Evolutionary conservation across 2,797 vertebrate genomes (phyloP).

Genomic region (Lagodon rhomboides): DNA sequence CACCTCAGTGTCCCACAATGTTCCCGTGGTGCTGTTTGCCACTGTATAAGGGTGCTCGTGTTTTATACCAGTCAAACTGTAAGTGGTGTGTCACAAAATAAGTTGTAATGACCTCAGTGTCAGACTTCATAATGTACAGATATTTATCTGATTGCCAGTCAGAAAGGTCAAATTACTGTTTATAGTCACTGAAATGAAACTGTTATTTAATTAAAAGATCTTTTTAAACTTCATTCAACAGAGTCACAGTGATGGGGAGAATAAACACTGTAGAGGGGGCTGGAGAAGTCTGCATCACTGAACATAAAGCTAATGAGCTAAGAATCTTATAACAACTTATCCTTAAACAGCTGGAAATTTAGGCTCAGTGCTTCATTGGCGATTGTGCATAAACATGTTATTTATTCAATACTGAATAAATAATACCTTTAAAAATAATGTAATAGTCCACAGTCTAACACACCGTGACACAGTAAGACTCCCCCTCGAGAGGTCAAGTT

Average conservation of each 20-base stretch:
- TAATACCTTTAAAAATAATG: too few relatives aligned
- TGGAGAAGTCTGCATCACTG: too few relatives aligned
- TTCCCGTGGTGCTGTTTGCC: slow-evolving; percentile 23
- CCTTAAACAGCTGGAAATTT: too few relatives aligned
- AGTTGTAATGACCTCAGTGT: slow-evolving; percentile 9
- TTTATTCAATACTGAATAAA: too few relatives aligned
- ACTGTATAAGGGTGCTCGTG: slow-evolving; percentile 17
- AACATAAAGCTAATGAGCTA: too few relatives aligned
- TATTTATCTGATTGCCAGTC: slow-evolving; percentile 32
- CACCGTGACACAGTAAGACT: too few relatives aligned
- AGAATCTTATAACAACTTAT: too few relatives aligned
- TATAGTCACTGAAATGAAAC: slow-evolving; percentile 30
- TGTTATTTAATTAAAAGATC: slow-evolving; percentile 56
- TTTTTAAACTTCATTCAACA: slow-evolving; percentile 12
- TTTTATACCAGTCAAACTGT: slow-evolving; percentile 22
- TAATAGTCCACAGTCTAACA: too few relatives aligned
- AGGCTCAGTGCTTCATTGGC: too few relatives aligned
- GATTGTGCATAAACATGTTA: too few relatives aligned
- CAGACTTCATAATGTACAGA: slow-evolving; percentile 28
- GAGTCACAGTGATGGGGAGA: background rate
- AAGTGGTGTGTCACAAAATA: background rate
- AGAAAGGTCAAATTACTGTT: slow-evolving; percentile 35
- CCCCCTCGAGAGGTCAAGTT: too few relatives aligned
- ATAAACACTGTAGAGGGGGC: too few relatives aligned
- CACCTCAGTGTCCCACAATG: slow-evolving; percentile 11